Base-by-base conservation (phyloP, 1,140 invertebrate species). In the Harpegnathos saltator region DNA sequence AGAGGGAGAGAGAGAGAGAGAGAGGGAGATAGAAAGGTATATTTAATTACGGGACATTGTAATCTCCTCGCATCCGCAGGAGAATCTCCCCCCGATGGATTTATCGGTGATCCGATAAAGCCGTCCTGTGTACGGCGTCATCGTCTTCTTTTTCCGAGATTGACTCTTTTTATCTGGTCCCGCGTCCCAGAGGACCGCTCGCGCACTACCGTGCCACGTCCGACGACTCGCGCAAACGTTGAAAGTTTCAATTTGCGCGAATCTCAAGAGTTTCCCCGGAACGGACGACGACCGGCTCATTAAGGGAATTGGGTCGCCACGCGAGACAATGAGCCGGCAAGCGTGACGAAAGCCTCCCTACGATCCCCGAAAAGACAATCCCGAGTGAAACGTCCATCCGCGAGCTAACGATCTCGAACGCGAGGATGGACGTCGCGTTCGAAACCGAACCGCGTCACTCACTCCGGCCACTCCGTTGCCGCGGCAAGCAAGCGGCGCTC, bases 241-340 rank as follows among this genome's bases (percentile, higher is more conserved):
- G 56, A 48, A 84, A 77, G 73, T 80, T 88, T 83, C 63, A 88
- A 84, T 84, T 80, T 73, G 68, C 38, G 52, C 12, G 54, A 58
- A 68, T 54, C 56, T 59, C 61, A 73, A 82, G 86, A 71, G 81
- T 62, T 29, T 54, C 24, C 84, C 58, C 80, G 83, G 83, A 85
- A 87, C n/a, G n/a, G n/a, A n/a, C n/a, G n/a, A n/a, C n/a, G 82
- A 84, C 72, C 58, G 48, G 52, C 84, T 91, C 90, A 89, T 91
- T 91, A 91, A 85, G 83, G 65, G 58, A 91, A 89, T 91, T 87
- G 84, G 90, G 86, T 91, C 88, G 75, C 71, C 62, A 71, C 61
- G 72, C 85, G 86, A n/a, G n/a, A 88, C 88, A 91, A 91, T 90
- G 89, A 89, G 68, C 68, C 29, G 44, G 29, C 68, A 81, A 86